These are phyloP conservation scores for Aphelenchoides bicaudatus DNA, from an alignment of 2,888 invertebrate species.

Conservation along the genomic window DNA sequence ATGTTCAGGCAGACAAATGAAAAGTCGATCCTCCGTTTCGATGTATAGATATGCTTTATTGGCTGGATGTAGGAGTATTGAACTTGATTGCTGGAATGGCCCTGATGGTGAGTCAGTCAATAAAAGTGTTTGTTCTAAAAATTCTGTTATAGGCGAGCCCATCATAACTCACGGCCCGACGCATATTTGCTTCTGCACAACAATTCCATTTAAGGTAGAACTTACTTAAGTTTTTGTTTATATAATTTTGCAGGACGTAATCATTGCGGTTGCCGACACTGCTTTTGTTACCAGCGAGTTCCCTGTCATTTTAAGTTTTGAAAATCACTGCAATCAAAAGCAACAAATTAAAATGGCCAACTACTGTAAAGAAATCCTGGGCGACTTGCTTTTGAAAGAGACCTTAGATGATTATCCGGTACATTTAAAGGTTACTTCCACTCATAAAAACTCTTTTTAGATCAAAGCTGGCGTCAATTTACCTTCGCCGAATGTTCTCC, in stretches of 20 bases:
- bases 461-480: constrained; percentile 40
- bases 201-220: constrained; percentile 39
- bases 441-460: constrained; percentile 23
- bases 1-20: constrained; percentile 69
- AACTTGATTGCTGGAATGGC: constrained; percentile 98
- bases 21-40: constrained; percentile 89
- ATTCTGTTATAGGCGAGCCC: no score
- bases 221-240: constrained; percentile 31
- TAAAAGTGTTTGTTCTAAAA: no score
- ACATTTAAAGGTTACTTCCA: constrained; percentile 28
- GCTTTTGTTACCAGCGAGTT: constrained; percentile 96
- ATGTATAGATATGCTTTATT: constrained; percentile 94
- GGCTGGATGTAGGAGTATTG: constrained; percentile 91
- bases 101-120: constrained; percentile 86
- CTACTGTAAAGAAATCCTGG: constrained; percentile 94
- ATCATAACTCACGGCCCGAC: constrained; percentile 86
- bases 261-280: constrained; percentile 90
- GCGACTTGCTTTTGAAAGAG: constrained; percentile 83
- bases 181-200: constrained; percentile 44
- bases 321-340: constrained; percentile 81
- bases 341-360: constrained; percentile 88
- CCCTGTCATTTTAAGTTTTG: constrained; percentile 92
- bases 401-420: constrained; percentile 80
- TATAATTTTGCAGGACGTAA: constrained; percentile 85
- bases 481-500: constrained; percentile 37